phyloP scores from a whole-genome alignment of 2,113 vertebrate species.

The Rhea pennata region DNA sequence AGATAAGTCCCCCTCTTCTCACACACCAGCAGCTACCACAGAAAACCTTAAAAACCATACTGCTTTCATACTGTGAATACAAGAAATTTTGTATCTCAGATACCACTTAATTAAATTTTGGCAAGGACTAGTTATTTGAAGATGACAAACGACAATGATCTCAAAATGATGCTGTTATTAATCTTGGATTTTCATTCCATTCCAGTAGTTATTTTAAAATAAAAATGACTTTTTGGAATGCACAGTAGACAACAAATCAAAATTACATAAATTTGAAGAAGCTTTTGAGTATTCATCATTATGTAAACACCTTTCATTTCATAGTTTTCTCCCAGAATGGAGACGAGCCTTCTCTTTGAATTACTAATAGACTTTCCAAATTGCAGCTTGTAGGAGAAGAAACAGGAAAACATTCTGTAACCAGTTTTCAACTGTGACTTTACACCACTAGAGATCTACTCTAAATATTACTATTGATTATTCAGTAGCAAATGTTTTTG shows the following conservation, averaged over 20 bases:
- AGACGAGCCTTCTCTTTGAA: neutral
- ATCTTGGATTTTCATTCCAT: neutral
- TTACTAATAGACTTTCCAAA: neutral
- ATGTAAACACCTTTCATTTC: neutral
- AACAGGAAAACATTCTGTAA: neutral
- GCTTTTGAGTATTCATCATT: neutral
- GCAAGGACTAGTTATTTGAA: neutral
- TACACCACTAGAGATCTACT: neutral
- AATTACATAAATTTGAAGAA: neutral
- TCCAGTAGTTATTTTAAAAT: neutral
- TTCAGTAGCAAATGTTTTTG: conserved; percentile 44
- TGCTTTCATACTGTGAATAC: neutral
- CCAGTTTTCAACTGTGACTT: neutral
- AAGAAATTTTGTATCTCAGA: neutral
- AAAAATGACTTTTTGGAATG: neutral
- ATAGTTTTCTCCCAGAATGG: neutral
- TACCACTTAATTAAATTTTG: neutral
- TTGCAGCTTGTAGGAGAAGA: neutral
- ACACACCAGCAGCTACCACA: neutral
- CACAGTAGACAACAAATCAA: neutral
- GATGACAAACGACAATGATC: neutral
- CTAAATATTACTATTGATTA: neutral
- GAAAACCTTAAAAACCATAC: neutral
- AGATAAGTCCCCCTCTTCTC: neutral
- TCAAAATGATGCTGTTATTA: neutral